These are phyloP conservation scores for Sinocyclocheilus grahami DNA, from an alignment of 2,113 vertebrate genomes.

Conservation along the genomic window DNA sequence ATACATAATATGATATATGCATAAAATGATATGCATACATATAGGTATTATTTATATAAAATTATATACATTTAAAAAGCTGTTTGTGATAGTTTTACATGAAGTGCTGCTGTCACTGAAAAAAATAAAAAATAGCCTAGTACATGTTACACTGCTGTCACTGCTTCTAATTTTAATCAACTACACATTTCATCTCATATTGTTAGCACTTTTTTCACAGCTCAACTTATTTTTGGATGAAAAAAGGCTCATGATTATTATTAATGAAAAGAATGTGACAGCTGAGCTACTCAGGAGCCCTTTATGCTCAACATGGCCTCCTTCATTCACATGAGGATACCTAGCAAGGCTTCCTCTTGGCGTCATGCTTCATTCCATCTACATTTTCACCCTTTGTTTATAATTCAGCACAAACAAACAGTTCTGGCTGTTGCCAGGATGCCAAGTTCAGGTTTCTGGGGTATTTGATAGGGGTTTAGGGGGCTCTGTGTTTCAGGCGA, in stretches of 20 bases:
- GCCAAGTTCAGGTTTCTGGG: constrained; percentile 5
- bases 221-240: not conserved
- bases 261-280: not conserved
- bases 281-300: not conserved
- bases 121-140: too few species aligned
- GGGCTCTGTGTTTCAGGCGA: not conserved
- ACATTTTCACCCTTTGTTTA: constrained; percentile 25
- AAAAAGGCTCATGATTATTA: not conserved
- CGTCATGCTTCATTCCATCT: not conserved
- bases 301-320: not conserved
- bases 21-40: too few species aligned
- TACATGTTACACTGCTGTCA: too few species aligned
- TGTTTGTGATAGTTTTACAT: too few species aligned
- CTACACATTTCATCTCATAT: not conserved
- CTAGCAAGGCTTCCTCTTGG: not conserved
- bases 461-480: constrained; percentile 9
- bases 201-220: not conserved
- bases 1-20: too few species aligned
- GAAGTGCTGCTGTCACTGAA: too few species aligned
- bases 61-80: too few species aligned
- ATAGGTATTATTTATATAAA: too few species aligned
- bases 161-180: not conserved
- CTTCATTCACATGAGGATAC: not conserved
- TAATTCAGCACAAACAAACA: constrained; percentile 37
- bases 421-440: constrained; percentile 38